Evolutionary conservation across 1,140 invertebrate genomes (phyloP).

Genomic region (Sinonovacula constricta): DNA sequence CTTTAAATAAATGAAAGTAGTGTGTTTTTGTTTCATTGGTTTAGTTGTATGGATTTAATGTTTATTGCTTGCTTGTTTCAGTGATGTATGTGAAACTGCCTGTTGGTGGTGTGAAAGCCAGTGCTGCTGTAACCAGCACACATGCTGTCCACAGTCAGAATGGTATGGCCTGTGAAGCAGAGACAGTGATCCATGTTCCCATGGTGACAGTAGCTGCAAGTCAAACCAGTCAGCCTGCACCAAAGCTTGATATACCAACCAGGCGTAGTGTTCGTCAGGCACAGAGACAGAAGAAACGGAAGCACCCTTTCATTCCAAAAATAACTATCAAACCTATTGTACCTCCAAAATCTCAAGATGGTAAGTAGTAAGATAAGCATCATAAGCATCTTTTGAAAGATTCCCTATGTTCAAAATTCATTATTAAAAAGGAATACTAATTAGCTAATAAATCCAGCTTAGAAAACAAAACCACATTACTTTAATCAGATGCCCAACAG

Average conservation of each 20-base stretch:
- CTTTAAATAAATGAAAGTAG: no score
- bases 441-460: no score
- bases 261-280: conserved; percentile 59
- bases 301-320: conserved; percentile 58
- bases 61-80: no score
- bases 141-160: conserved; percentile 5
- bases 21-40: no score
- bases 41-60: no score
- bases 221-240: no score
- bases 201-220: neutral
- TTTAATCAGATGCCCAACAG: no score
- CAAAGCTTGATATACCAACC: conserved; percentile 20
- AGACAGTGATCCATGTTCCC: conserved; percentile 15
- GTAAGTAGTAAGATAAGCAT: conserved; percentile 5
- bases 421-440: no score
- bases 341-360: conserved; percentile 51
- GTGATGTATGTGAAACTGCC: conserved; percentile 66
- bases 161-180: neutral
- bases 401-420: no score
- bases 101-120: conserved; percentile 45
- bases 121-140: conserved; percentile 38
- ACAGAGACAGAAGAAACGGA: conserved; percentile 55
- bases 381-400: no score
- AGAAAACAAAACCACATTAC: no score
- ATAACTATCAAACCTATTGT: conserved; percentile 63